Base-by-base conservation (phyloP, 2,888 invertebrate species). In the Anorthoa munda region DNA sequence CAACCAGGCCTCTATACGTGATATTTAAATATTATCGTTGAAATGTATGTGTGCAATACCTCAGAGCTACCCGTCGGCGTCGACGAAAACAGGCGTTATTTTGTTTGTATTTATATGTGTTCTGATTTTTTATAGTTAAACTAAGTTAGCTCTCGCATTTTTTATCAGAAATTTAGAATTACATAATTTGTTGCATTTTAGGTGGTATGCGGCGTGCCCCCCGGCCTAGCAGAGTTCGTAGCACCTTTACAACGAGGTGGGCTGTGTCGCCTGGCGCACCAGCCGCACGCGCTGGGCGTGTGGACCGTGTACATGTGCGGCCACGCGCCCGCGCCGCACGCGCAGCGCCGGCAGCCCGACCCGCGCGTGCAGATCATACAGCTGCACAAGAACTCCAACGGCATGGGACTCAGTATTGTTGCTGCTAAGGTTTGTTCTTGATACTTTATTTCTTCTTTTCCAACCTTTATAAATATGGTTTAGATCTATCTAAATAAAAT, bases 231-330 rank as follows among this genome's bases (percentile, higher is more conserved):
- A 0, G 99, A 99, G 93, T 99, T 99, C 91, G 95, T 99, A 53
- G 97, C 98, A 80, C 98, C 98, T 0, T 95, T 99, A 51, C 98
- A 98, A 92, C 97, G 97, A 66, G 98, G 98, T 48, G 99, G 98
- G 13, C 97, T 99, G 86, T 99, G 99, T 91, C 97, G 99, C 3
- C 97, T 99, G 91, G 98, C 99, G 21, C 98, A 98, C 13, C 99
- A 99, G 94, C 98, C 98, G 58, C 98, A 98, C 69, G 98, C 99
- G 86, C 97, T 98, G 81, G 99, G 99, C 46, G 97, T 98, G 86
- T 99, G 99, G 99, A 99, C 99, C 5, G 99, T 99, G 75, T 99
- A 99, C 93, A 98, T 99, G 98, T 88, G 77, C 74, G 74, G 75
- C 0, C 72, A 59, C 69, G 67, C 59, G 81, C 73, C 75, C 67